Base-by-base conservation (phyloP, 2,888 invertebrate genomes). In the Opisthograptis luteolata region DNA sequence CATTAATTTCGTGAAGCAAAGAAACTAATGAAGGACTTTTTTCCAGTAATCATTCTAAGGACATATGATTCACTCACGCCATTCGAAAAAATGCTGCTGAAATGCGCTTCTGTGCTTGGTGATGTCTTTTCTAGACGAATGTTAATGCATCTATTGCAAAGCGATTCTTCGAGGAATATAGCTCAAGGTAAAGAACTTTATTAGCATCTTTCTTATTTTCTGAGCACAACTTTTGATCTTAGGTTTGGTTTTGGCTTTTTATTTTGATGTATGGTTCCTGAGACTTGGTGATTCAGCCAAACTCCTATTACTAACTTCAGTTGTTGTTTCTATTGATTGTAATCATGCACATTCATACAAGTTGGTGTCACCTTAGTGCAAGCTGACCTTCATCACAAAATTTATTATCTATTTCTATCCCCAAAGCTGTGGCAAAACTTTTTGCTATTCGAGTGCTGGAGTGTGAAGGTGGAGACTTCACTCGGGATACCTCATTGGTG, bases 21-120 rank as follows among this genome's bases (percentile, higher is more conserved):
- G 12, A 12, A 4, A 12, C 12, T 7, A 22, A 6, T 2, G 1
- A 22, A 7, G 27, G 10, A 3, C 12, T 28, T 50, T 34, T 57
- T 76, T 81, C n/a, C 63, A 93, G 94, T 92, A 13, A 86, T 92
- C 48, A 92, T 94, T 44, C 68, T 94, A 60, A 93, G 93, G 74
- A 91, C 92, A 0, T 94, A 93, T 63, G 94, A 94, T 70, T 92
- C 93, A 0, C 67, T 95, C 51, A 92, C 91, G 2, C 92, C 93
- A 0, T 91, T 92, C 55, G 94, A 94, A 68, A 94, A 94, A 73
- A 82, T 93, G 66, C 66, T 94, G 8, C 66, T 94, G 19, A 94
- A 94, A 77, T 93, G 93, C 60, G 93, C 93, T 5, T 89, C 94
- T 0, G 92, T 94, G 2, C 79, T 94, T 5, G 94, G 94, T 0